A percentile compares a stretch with the other conserved stretches of the same genome.
Conservation (phyloP, 2,113 vertebrate genomes). For the Python bivittatus region DNA sequence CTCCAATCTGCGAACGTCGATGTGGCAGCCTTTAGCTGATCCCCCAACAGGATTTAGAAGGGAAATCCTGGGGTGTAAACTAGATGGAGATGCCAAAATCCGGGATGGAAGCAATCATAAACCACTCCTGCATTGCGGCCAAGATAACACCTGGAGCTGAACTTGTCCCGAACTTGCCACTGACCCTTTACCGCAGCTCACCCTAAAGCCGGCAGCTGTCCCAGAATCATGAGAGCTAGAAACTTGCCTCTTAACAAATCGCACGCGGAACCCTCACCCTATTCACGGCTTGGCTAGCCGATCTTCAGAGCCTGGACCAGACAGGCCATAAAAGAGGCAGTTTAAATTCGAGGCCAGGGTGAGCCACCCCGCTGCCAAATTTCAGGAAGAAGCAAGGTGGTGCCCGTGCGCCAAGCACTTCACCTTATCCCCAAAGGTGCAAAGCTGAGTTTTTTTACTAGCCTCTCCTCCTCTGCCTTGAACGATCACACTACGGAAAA, state of each 20-base stretch:
- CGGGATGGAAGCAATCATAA: background rate
- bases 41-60: background rate
- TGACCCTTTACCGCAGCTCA: background rate
- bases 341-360: background rate
- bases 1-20: background rate
- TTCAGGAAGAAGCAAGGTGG: background rate
- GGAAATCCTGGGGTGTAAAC: background rate
- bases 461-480: background rate
- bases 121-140: background rate
- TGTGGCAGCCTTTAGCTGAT: background rate
- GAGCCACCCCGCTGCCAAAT: background rate
- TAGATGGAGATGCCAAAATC: background rate
- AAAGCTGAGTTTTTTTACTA: background rate
- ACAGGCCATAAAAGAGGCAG: background rate
- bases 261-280: background rate
- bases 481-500: background rate
- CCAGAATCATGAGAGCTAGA: background rate
- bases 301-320: background rate
- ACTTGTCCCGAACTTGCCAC: background rate
- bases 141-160: background rate
- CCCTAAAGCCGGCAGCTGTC: background rate
- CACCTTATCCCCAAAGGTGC: background rate
- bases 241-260: background rate
- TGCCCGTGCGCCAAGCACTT: background rate
- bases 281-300: background rate